Evolutionary conservation across 2,888 invertebrate species (phyloP).

Genomic region (Parnassius orleans): DNA sequence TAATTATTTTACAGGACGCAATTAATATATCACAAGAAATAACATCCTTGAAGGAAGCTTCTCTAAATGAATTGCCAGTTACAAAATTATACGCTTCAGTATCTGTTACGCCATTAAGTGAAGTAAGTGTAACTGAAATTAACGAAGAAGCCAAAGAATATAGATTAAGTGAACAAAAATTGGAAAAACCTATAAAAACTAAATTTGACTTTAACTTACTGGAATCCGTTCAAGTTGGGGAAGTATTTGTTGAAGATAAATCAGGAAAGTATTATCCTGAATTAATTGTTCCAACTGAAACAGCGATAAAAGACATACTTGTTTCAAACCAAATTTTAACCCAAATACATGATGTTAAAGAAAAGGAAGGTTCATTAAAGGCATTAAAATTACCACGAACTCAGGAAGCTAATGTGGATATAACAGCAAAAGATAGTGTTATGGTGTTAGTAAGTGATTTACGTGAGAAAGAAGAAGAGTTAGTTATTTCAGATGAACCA

Average conservation of each 20-base stretch:
- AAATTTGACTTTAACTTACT: slow-evolving; percentile 82
- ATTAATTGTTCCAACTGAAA: slow-evolving; percentile 89
- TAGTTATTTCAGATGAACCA: slow-evolving; percentile 60
- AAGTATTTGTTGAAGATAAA: slow-evolving; percentile 85
- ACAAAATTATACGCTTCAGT: slow-evolving; percentile 78
- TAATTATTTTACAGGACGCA: slow-evolving; percentile 83
- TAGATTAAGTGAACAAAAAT: slow-evolving; percentile 66
- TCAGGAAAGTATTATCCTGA: slow-evolving; percentile 90
- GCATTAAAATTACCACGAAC: slow-evolving; percentile 80
- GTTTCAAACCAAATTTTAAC: slow-evolving; percentile 84
- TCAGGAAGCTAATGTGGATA: slow-evolving; percentile 82
- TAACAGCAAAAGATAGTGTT: slow-evolving; percentile 83
- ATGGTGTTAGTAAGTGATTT: slow-evolving; percentile 76
- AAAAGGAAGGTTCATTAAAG: slow-evolving; percentile 84
- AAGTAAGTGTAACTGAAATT: slow-evolving; percentile 84
- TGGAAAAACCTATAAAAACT: slow-evolving; percentile 76
- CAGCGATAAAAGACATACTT: slow-evolving; percentile 83
- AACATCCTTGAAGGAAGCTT: slow-evolving; percentile 82
- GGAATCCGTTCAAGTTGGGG: slow-evolving; percentile 84
- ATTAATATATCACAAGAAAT: slow-evolving; percentile 83
- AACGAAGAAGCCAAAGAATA: slow-evolving; percentile 82
- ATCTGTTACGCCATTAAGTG: slow-evolving; percentile 81
- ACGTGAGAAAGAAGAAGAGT: slow-evolving; percentile 84
- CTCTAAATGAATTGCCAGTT: slow-evolving; percentile 70
- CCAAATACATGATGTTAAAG: slow-evolving; percentile 84